A percentile compares a stretch with the other conserved stretches of the same genome.
These are phyloP conservation scores for Harpagus bidentatus DNA, from an alignment of 2,113 vertebrate genomes.

Conservation along the genomic window DNA sequence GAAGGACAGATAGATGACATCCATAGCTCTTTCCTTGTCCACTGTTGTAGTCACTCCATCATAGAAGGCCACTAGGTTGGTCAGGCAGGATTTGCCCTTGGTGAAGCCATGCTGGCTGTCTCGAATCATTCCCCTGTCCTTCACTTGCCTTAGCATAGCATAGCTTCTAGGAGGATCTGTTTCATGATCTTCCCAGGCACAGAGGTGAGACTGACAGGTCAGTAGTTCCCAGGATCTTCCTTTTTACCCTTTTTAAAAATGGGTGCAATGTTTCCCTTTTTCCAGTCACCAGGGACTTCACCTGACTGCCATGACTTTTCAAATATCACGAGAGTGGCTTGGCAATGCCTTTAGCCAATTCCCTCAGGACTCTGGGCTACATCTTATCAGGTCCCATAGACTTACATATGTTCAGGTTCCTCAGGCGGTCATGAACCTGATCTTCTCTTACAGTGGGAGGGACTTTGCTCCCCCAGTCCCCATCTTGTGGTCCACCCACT, in stretches of 20 bases:
- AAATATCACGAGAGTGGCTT: background rate
- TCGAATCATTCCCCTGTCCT: no score
- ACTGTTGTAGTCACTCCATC: background rate
- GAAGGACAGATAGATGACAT: background rate
- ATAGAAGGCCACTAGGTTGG: background rate
- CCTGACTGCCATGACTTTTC: background rate
- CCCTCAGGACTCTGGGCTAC: background rate
- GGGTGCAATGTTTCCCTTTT: background rate
- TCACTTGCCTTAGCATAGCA: background rate
- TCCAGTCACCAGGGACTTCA: background rate
- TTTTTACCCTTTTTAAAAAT: background rate
- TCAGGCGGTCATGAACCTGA: background rate
- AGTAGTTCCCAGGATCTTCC: background rate
- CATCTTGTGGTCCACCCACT: background rate
- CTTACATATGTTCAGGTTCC: background rate
- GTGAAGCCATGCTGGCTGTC: background rate
- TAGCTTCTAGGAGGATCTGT: no score
- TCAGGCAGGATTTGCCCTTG: background rate
- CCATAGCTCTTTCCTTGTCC: background rate
- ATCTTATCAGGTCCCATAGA: background rate
- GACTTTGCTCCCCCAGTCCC: background rate
- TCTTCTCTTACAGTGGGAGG: background rate
- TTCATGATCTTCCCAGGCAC: background rate
- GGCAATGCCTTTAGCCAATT: background rate
- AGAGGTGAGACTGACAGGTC: background rate